These are phyloP conservation scores for Lepeophtheirus salmonis DNA, from an alignment of 1,140 invertebrate species.

Conservation along the genomic window DNA sequence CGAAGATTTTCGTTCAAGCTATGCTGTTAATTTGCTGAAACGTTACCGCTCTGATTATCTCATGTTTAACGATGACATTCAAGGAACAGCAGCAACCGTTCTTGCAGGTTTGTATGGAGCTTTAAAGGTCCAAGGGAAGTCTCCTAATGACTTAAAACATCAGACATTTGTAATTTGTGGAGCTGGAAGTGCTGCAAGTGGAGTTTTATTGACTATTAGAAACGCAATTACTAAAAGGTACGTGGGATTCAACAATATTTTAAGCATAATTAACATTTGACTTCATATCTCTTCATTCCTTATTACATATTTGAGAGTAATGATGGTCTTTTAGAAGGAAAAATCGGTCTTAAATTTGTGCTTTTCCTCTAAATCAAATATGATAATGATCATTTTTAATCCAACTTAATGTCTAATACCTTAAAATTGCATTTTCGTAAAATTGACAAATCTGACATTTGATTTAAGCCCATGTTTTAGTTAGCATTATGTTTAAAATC, in stretches of 20 bases:
- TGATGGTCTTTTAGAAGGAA: too few relatives aligned
- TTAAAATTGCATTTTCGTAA: too few relatives aligned
- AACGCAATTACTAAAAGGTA: slow-evolving; percentile 16
- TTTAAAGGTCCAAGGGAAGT: slow-evolving; percentile 4
- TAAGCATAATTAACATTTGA: not conserved
- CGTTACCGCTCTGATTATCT: not conserved
- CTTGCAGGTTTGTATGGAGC: slow-evolving; percentile 12
- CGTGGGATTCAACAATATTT: not conserved
- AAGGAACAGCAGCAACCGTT: slow-evolving; percentile 16
- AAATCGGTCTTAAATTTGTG: too few relatives aligned
- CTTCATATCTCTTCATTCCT: not conserved
- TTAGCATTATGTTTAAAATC: too few relatives aligned
- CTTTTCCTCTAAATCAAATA: too few relatives aligned
- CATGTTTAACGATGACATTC: slow-evolving; percentile 18
- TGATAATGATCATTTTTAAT: too few relatives aligned
- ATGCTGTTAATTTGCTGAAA: slow-evolving; percentile 7
- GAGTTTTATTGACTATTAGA: slow-evolving; percentile 8
- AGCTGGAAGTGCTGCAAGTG: slow-evolving; percentile 10
- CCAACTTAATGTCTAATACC: too few relatives aligned
- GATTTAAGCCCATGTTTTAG: too few relatives aligned
- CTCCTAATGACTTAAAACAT: slow-evolving; percentile 6
- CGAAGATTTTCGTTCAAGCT: slow-evolving; percentile 15
- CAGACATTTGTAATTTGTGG: slow-evolving; percentile 10
- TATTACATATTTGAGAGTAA: not conserved
- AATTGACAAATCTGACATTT: too few relatives aligned